These are phyloP conservation scores for Crax fasciolata DNA, from an alignment of 2,797 vertebrate genomes.

Conservation along the genomic window DNA sequence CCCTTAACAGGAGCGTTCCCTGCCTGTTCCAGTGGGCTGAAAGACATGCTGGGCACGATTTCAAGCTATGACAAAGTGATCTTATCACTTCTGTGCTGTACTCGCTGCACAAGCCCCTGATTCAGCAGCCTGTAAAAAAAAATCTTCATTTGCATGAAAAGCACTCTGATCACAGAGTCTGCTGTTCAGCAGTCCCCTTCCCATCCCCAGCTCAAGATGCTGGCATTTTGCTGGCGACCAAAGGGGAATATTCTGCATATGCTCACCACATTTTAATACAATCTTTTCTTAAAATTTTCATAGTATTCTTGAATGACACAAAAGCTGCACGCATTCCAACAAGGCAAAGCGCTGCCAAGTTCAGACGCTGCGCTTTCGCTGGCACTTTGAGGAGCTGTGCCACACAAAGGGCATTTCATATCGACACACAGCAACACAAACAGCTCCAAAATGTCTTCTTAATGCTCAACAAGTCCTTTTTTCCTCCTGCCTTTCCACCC, in stretches of 20 bases:
- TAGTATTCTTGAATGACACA: neutral
- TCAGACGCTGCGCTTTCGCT: neutral
- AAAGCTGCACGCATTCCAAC: neutral
- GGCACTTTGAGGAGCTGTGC: neutral
- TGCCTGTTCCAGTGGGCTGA: constrained; percentile 32
- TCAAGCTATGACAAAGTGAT: constrained; percentile 70
- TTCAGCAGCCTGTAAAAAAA: constrained; percentile 70
- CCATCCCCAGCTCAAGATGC: neutral
- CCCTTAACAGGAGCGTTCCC: constrained; percentile 36
- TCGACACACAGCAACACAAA: constrained; percentile 38
- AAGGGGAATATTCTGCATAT: constrained; percentile 35
- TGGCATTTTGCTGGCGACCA: constrained; percentile 19
- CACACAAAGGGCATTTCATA: constrained; percentile 40
- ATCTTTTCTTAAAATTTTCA: neutral
- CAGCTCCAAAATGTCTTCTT: constrained; percentile 21
- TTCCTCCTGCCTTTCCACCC: constrained; percentile 28
- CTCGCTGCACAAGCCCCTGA: constrained; percentile 73
- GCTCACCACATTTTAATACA: neutral
- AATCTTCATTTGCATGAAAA: constrained; percentile 76
- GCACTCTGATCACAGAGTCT: constrained; percentile 72
- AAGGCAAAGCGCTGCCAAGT: neutral
- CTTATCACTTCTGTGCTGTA: constrained; percentile 67
- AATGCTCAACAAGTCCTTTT: constrained; percentile 27
- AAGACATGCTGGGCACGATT: constrained; percentile 72
- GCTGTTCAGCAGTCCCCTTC: constrained; percentile 56